A percentile compares a stretch with the other conserved stretches of the same genome.
These are phyloP conservation scores for Tricholauxania praeusta DNA, from an alignment of 2,888 invertebrate species.

Conservation along the genomic window DNA sequence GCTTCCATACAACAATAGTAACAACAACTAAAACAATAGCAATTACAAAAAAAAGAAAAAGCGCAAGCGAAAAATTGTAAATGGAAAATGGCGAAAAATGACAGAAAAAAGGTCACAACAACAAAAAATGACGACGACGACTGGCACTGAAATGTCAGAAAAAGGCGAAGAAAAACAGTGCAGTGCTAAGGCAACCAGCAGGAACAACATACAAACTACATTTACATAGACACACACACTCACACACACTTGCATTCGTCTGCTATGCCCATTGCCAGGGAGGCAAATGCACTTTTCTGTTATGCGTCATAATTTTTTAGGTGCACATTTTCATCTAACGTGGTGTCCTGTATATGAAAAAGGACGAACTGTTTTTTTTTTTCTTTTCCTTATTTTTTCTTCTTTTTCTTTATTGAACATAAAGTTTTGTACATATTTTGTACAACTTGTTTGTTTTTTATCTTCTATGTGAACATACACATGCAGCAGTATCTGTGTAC, in stretches of 20 bases:
- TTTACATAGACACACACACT: background rate
- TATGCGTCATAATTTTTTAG: slow-evolving; percentile 29
- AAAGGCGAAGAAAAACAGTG: slow-evolving; percentile 7
- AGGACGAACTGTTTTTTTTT: background rate
- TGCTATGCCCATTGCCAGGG: slow-evolving; percentile 11
- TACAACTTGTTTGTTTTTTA: background rate
- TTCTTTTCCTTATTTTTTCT: background rate
- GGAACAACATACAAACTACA: background rate
- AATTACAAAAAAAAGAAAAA: background rate
- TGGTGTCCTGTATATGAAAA: background rate
- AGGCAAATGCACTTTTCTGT: slow-evolving; percentile 30
- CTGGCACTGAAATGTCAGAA: background rate
- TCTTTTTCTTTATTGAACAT: too few species aligned
- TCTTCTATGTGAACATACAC: too few species aligned
- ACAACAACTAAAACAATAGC: slow-evolving; percentile 6
- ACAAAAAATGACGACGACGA: slow-evolving; percentile 3
- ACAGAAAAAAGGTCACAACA: background rate
- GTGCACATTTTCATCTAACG: slow-evolving; percentile 7
- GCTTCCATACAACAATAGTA: background rate
- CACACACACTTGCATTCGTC: background rate
- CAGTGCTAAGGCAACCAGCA: background rate
- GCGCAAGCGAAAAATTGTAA: slow-evolving; percentile 2
- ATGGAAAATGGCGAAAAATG: slow-evolving; percentile 18
- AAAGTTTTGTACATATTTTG: too few species aligned
- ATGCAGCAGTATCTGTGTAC: background rate